Percentiles rank a stretch among this genome's conserved stretches.
These are phyloP conservation scores for Coelogynopora nodosa DNA, from an alignment of 2,888 invertebrate species.

Conservation along the genomic window DNA sequence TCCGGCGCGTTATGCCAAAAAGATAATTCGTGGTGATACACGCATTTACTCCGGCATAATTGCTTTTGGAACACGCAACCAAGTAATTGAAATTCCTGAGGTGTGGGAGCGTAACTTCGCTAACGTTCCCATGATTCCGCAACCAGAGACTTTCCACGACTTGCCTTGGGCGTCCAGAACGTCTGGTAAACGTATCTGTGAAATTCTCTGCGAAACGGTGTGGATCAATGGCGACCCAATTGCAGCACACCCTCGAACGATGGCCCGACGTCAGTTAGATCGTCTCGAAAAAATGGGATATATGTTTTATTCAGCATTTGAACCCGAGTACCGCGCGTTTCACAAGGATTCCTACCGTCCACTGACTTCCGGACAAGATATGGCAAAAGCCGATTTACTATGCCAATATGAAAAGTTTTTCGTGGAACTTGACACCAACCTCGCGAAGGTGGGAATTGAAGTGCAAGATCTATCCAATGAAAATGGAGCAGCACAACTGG, in stretches of 20 bases:
- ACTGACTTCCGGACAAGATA: not conserved
- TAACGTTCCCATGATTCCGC: slow-evolving; percentile 29
- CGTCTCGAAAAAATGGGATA: slow-evolving; percentile 21
- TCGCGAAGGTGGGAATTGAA: not conserved
- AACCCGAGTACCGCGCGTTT: slow-evolving; percentile 34
- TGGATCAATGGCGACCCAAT: slow-evolving; percentile 15
- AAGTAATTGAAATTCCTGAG: not conserved
- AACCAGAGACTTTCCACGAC: slow-evolving; percentile 29
- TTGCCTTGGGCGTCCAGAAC: slow-evolving; percentile 4
- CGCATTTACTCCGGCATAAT: not conserved
- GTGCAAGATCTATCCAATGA: slow-evolving; percentile 38
- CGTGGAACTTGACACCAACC: slow-evolving; percentile 26
- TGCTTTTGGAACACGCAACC: not conserved
- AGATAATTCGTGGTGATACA: not conserved
- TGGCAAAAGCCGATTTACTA: slow-evolving; percentile 21
- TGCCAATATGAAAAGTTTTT: slow-evolving; percentile 40
- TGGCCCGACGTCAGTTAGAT: not conserved
- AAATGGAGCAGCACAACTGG: slow-evolving; percentile 40
- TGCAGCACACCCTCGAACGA: slow-evolving; percentile 18
- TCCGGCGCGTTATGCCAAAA: not conserved
- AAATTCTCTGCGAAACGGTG: slow-evolving; percentile 32
- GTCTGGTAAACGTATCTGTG: not conserved
- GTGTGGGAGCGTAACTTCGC: not conserved
- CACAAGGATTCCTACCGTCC: slow-evolving; percentile 9
- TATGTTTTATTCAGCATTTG: slow-evolving; percentile 29